Conservation (phyloP, 1,140 invertebrate species). For the Caenorhabditis briggsae region DNA sequence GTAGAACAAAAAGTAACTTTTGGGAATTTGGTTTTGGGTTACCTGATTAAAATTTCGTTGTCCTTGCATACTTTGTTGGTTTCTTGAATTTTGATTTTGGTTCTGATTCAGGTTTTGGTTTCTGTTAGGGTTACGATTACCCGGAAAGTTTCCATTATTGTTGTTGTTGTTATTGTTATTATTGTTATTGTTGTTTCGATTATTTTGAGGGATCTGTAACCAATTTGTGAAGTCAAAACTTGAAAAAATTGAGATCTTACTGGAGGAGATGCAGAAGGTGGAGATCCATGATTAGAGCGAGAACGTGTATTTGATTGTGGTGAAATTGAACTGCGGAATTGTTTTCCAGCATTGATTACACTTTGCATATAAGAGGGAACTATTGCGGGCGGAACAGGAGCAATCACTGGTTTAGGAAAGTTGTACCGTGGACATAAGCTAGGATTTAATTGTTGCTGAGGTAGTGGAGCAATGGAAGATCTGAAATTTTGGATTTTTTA, state of each 20-base stretch:
- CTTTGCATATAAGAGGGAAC: conserved; percentile 12
- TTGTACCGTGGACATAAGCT: conserved; percentile 25
- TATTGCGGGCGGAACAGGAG: neutral
- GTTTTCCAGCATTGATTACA: conserved; percentile 17
- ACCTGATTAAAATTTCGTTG: conserved; percentile 49
- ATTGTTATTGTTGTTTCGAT: conserved; percentile 15
- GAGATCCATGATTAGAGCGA: conserved; percentile 38
- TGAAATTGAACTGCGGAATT: conserved; percentile 16
- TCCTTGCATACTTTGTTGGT: conserved; percentile 12
- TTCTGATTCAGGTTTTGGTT: neutral
- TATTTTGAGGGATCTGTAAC: conserved; percentile 37
- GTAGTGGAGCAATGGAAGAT: conserved; percentile 35
- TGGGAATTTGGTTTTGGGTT: neutral
- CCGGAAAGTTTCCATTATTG: neutral
- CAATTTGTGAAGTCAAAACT: too few relatives aligned
- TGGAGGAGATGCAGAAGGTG: conserved; percentile 10
- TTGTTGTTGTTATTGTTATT: conserved; percentile 2
- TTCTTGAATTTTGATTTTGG: conserved; percentile 27
- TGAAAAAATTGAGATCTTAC: neutral
- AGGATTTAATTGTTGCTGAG: neutral
- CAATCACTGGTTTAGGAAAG: neutral
- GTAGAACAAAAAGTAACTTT: neutral
- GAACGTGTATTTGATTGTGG: conserved; percentile 4
- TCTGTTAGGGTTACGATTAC: neutral
- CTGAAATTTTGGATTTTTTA: neutral